Base-by-base conservation (phyloP, 2,888 invertebrate species). In the Leptura quadrifasciata region DNA sequence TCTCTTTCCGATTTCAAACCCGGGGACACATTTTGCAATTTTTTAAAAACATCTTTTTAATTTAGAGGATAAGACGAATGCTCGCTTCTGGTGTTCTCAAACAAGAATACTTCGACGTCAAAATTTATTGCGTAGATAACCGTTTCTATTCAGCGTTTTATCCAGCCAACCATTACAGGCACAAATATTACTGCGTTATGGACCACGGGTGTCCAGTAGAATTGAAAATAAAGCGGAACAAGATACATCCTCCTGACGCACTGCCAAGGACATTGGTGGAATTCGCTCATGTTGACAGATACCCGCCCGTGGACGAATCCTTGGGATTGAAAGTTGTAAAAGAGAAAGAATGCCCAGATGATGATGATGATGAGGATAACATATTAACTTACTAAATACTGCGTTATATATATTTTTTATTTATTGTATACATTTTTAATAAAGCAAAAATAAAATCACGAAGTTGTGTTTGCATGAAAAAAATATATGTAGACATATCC, bases 181-280 rank as follows among this genome's bases (percentile, higher is more conserved):
- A 91, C 74, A 84, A 90, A 9, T 92, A 92, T 86, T 92, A 92
- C 71, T 89, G 91, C 76, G 91, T 91, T 79, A 82, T 90, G 81
- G 91, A 91, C 17, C 90, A 88, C 63, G 91, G 90, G 0, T 86
- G 83, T 78, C 84, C 88, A 1, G 81, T 84, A 4, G 86, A 86
- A 63, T 74, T 89, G 69, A 86, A 85, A 78, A 89, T 89, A 57
- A 87, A 85, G 71, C 81, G 84, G 21, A 88, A 88, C 76, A 80
- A 80, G 57, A 72, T 89, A 18, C 81, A 84, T 24, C 76, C 80
- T 18, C 78, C 82, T 4, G 75, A 81, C 17, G 81, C 85, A 6
- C 79, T 83, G 67, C 87, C 87, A 4, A 80, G 61, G 24, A 24
- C 83, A 12, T 18, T 65, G 47, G 3, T 73, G 18, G 24, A 73